Evolutionary conservation across 2,797 vertebrate genomes (phyloP).

Genomic region (Tenualosa ilisha): DNA sequence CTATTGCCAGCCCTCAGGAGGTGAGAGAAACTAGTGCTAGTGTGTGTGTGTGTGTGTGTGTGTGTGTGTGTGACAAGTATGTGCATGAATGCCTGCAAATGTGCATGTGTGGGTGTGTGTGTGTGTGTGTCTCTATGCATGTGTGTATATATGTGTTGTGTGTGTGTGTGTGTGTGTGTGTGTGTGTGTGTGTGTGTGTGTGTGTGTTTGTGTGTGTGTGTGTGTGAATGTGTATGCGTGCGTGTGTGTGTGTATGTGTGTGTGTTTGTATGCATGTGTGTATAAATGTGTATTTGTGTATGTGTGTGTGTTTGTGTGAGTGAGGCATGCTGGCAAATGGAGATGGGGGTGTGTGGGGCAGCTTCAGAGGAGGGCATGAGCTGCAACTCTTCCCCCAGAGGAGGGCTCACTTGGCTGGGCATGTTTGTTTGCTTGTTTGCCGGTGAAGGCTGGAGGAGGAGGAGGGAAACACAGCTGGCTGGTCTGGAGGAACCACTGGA

Average conservation of each 20-base stretch:
- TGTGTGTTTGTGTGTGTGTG: not conserved
- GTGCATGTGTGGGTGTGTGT: not conserved
- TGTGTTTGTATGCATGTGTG: not conserved
- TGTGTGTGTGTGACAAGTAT: not conserved
- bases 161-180: not conserved
- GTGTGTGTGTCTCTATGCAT: not conserved
- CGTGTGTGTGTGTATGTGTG: not conserved
- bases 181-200: not conserved
- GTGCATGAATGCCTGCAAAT: not conserved
- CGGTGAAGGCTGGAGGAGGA: not conserved
- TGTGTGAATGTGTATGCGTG: not conserved
- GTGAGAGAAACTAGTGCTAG: not conserved
- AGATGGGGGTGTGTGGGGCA: not conserved
- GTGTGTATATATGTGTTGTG: not conserved
- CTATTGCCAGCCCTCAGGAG: not conserved
- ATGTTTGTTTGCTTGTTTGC: conserved; percentile 17
- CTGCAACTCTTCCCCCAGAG: conserved; percentile 26
- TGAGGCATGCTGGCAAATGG: not conserved
- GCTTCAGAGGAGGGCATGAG: not conserved
- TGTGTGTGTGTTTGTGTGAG: conserved; percentile 7
- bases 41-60: not conserved
- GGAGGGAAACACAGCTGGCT: not conserved
- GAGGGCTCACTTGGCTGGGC: conserved; percentile 13
- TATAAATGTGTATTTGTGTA: not conserved
- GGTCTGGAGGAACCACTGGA: conserved; percentile 12